phyloP scores from a whole-genome alignment of 2,888 invertebrate genomes.

The Ptilodon capucinus region DNA sequence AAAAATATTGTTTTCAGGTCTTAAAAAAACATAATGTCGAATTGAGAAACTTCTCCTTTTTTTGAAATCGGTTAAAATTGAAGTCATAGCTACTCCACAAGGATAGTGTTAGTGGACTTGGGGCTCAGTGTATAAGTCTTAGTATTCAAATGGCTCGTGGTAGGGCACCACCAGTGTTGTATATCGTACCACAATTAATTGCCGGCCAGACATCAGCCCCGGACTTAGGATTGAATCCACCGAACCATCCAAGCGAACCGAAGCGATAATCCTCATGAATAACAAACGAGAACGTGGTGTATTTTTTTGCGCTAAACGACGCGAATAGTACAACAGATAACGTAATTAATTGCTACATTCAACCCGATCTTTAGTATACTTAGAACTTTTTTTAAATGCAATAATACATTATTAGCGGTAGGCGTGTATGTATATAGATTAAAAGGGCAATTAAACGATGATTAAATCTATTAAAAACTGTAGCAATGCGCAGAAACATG shows the following conservation, averaged over 20 bases:
- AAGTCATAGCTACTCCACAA: too few relatives aligned
- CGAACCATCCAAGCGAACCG: constrained; percentile 43
- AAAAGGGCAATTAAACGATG: too few relatives aligned
- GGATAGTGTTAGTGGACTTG: too few relatives aligned
- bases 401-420: constrained; percentile 15
- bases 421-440: too few relatives aligned
- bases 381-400: constrained; percentile 3
- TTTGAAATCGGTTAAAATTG: too few relatives aligned
- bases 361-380: constrained; percentile 16
- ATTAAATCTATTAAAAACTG: too few relatives aligned
- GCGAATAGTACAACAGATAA: constrained; percentile 31
- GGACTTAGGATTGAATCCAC: constrained; percentile 25
- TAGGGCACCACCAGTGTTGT: constrained; percentile 57
- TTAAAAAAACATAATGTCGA: too few relatives aligned
- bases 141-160: constrained; percentile 53
- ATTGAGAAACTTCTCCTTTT: too few relatives aligned
- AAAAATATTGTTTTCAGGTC: too few relatives aligned
- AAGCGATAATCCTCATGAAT: constrained; percentile 46
- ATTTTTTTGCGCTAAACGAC: constrained; percentile 31
- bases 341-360: constrained; percentile 30
- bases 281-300: constrained; percentile 20
- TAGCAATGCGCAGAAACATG: too few relatives aligned
- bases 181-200: constrained; percentile 76
- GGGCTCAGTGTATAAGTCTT: constrained; percentile 25
- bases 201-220: constrained; percentile 60